Conservation (phyloP, 2,888 invertebrate genomes). For the Callosobruchus maculatus region DNA sequence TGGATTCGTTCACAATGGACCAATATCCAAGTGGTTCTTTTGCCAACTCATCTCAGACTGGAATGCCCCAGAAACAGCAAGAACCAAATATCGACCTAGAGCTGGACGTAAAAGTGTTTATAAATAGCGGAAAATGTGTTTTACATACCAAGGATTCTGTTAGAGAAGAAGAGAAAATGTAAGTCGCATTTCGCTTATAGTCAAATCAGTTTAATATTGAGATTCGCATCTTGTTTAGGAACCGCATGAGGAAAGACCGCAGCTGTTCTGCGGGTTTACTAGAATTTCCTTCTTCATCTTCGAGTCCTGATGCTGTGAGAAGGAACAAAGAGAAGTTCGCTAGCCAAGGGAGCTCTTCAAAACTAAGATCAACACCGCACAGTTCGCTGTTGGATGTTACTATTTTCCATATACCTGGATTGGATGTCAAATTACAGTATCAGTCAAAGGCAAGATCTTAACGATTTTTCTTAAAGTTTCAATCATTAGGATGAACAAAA, state of each 20-base stretch:
- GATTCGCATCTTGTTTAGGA: slow-evolving; percentile 24
- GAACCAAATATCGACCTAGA: slow-evolving; percentile 96
- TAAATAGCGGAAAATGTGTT: slow-evolving; percentile 95
- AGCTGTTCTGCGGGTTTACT: slow-evolving; percentile 48
- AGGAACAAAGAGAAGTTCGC: slow-evolving; percentile 45
- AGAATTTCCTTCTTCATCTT: slow-evolving; percentile 39
- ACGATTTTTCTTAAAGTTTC: too few relatives aligned
- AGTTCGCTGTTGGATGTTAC: slow-evolving; percentile 67
- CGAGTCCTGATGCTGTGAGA: slow-evolving; percentile 46
- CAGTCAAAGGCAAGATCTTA: slow-evolving; percentile 42
- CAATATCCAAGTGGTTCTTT: slow-evolving; percentile 2
- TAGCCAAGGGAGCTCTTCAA: slow-evolving; percentile 38
- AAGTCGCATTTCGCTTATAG: slow-evolving; percentile 17
- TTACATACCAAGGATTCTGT: slow-evolving; percentile 84
- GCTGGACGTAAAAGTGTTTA: slow-evolving; percentile 91
- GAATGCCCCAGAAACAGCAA: slow-evolving; percentile 53
- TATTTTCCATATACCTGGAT: slow-evolving; percentile 85
- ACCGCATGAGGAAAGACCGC: slow-evolving; percentile 70
- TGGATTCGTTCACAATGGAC: slow-evolving; percentile 30
- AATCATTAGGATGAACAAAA: too few relatives aligned
- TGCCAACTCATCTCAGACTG: slow-evolving; percentile 17
- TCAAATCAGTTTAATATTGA: neutral
- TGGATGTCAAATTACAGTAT: slow-evolving; percentile 65
- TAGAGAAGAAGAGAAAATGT: slow-evolving; percentile 64
- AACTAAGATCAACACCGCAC: slow-evolving; percentile 44